phyloP scores from a whole-genome alignment of 1,140 invertebrate species.

The Drosophila jambulina region DNA sequence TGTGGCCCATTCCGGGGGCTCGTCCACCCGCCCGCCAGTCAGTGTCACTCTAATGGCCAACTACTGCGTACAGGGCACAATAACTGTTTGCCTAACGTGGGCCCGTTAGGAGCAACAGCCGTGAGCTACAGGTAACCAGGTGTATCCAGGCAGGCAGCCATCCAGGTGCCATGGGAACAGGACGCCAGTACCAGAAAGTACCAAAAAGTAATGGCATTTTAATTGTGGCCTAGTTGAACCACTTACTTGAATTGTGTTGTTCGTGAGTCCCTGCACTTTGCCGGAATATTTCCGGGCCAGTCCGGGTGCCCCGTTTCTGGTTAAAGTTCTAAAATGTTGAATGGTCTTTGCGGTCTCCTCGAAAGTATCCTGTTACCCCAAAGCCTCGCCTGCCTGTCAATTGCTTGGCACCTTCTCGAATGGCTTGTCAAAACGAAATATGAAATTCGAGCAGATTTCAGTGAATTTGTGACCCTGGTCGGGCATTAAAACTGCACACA shows the following conservation, averaged over 20 bases:
- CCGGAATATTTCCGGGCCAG: slow-evolving; percentile 14
- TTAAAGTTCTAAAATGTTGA: slow-evolving; percentile 27
- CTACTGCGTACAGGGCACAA: slow-evolving; percentile 64
- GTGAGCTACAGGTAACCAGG: slow-evolving; percentile 74
- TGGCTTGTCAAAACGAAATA: slow-evolving; percentile 69
- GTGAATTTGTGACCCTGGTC: slow-evolving; percentile 46
- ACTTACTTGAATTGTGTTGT: slow-evolving; percentile 39
- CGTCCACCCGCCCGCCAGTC: slow-evolving; percentile 9
- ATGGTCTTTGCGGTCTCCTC: slow-evolving; percentile 24
- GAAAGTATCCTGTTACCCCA: slow-evolving; percentile 46
- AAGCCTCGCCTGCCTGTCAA: slow-evolving; percentile 51
- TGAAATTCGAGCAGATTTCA: slow-evolving; percentile 75
- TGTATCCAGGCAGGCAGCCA: neutral
- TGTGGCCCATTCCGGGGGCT: slow-evolving; percentile 52
- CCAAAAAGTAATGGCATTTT: slow-evolving; percentile 67
- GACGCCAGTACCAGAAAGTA: slow-evolving; percentile 12
- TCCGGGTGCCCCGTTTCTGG: neutral
- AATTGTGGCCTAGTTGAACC: slow-evolving; percentile 69
- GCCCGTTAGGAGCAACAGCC: slow-evolving; percentile 74
- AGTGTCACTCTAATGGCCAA: slow-evolving; percentile 75
- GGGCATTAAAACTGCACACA: slow-evolving; percentile 39
- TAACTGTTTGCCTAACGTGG: slow-evolving; percentile 79
- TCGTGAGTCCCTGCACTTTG: neutral
- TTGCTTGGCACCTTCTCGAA: slow-evolving; percentile 47
- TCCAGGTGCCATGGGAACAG: slow-evolving; percentile 39